Conservation (phyloP, 2,113 vertebrate species). For the Sebastes schlegelii region DNA sequence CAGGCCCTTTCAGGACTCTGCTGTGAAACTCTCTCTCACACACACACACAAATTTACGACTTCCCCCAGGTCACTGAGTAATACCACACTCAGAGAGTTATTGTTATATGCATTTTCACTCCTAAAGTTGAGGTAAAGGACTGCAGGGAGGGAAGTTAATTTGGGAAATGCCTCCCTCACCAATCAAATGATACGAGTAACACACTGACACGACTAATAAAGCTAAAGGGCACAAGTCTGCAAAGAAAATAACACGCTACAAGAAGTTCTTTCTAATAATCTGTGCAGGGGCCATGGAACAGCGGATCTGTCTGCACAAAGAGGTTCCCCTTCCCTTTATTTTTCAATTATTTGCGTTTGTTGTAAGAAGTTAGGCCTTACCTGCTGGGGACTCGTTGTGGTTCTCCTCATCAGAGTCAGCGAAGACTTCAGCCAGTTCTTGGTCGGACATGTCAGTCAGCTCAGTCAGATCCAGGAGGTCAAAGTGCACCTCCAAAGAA, state of each 20-base stretch:
- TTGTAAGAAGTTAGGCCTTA: slow-evolving; percentile 72
- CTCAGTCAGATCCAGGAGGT: slow-evolving; percentile 96
- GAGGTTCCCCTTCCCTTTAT: not conserved
- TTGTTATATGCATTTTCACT: not conserved
- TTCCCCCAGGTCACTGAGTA: not conserved
- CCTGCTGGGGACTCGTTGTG: slow-evolving; percentile 88
- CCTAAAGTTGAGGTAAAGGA: not conserved
- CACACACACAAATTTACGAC: not conserved
- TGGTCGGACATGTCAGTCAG: slow-evolving; percentile 98
- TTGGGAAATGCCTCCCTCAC: not conserved
- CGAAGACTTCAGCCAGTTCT: slow-evolving; percentile 96
- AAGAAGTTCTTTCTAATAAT: not conserved
- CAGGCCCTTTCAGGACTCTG: slow-evolving; percentile 19
- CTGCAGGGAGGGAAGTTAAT: slow-evolving; percentile 8
- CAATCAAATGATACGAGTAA: not conserved
- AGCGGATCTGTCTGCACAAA: not conserved
- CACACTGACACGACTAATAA: not conserved
- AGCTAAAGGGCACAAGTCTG: not conserved
- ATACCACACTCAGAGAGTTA: not conserved
- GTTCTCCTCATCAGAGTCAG: slow-evolving; percentile 95
- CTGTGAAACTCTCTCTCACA: not conserved
- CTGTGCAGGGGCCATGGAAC: too few relatives aligned
- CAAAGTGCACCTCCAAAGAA: slow-evolving; percentile 98
- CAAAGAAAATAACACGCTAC: not conserved
- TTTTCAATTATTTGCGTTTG: not conserved